phyloP scores from a whole-genome alignment of 2,888 invertebrate genomes.

The Pycnomerus fuliginosus region DNA sequence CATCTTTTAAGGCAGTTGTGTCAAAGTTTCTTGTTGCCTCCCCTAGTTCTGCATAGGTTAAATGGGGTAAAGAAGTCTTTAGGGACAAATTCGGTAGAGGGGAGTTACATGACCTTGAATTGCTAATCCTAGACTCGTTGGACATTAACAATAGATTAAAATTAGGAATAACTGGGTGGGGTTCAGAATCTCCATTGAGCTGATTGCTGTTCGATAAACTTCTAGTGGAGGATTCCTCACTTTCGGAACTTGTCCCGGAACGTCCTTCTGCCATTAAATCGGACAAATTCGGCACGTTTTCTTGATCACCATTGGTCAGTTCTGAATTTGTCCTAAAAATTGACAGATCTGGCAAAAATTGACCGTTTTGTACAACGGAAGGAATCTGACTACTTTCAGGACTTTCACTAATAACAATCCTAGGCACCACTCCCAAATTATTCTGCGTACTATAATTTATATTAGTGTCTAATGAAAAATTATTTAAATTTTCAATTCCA shows the following conservation, averaged over 20 bases:
- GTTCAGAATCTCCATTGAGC: constrained; percentile 14
- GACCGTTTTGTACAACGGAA: constrained; percentile 25
- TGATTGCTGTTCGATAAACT: constrained; percentile 25
- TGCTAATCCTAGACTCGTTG: background rate
- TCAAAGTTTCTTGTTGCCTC: constrained; percentile 58
- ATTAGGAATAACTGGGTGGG: constrained; percentile 3
- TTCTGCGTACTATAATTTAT: constrained; percentile 18
- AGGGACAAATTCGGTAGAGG: constrained; percentile 47
- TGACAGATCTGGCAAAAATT: constrained; percentile 31
- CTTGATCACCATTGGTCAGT: background rate
- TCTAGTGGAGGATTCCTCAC: constrained; percentile 8
- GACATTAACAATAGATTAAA: background rate
- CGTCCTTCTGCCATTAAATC: background rate
- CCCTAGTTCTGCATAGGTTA: constrained; percentile 56
- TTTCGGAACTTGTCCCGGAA: constrained; percentile 1
- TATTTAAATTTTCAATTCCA: constrained; percentile 33
- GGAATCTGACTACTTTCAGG: constrained; percentile 19
- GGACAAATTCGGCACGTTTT: constrained; percentile 5
- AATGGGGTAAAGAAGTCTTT: constrained; percentile 54
- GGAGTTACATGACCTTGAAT: constrained; percentile 35
- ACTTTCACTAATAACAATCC: constrained; percentile 39
- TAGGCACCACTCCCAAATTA: constrained; percentile 29
- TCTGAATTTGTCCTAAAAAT: constrained; percentile 27
- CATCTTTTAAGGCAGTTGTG: constrained; percentile 41
- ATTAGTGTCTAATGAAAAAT: constrained; percentile 16